Evolutionary conservation across 2,888 invertebrate species (phyloP), one percentile per base, ranked within the genome.

Genomic region (Eupsilia transversa): DNA sequence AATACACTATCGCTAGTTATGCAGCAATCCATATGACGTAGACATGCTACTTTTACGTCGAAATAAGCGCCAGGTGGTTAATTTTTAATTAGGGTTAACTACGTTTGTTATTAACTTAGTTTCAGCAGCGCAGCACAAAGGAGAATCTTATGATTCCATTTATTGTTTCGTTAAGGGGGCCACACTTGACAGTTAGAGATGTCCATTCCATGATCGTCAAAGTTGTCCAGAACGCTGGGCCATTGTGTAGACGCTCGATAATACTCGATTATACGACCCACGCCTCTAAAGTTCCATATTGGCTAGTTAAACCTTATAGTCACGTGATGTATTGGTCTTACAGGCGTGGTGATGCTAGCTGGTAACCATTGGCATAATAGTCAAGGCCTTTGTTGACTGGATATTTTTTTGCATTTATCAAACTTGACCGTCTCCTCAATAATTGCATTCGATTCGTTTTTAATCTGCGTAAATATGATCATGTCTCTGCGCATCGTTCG

Each of bases 221-320:
- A 46, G 12, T 49, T 23, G 20, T 35, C 6, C 2, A 41, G n/a
- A 27, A 65, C 20, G 35, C n/a, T 64, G 46, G 52, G 30, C 41
- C 41, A 59, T 59, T 60, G 30, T 59, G 2, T 43, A 61, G 35
- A 54, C 9, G 7, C 3, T 56, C 20, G n/a, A 69, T n/a, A n/a
- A n/a, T n/a, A n/a, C n/a, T n/a, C n/a, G n/a, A n/a, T n/a, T n/a
- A n/a, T n/a, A n/a, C n/a, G n/a, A n/a, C n/a, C n/a, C n/a, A n/a
- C n/a, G 60, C 14, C 7, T 41, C 33, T 57, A 43, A 63, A 81
- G 49, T 72, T 81, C 77, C 76, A 64, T 80, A n/a, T n/a, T n/a
- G 72, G 33, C 67, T 64, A 71, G 70, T 71, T 46, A 38, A 59
- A 67, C 54, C 30, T 64, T 35, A 68, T 59, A 23, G n/a, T 69